Base-by-base conservation (phyloP, 2,797 vertebrate species). In the Ctenopoma kingsleyae region DNA sequence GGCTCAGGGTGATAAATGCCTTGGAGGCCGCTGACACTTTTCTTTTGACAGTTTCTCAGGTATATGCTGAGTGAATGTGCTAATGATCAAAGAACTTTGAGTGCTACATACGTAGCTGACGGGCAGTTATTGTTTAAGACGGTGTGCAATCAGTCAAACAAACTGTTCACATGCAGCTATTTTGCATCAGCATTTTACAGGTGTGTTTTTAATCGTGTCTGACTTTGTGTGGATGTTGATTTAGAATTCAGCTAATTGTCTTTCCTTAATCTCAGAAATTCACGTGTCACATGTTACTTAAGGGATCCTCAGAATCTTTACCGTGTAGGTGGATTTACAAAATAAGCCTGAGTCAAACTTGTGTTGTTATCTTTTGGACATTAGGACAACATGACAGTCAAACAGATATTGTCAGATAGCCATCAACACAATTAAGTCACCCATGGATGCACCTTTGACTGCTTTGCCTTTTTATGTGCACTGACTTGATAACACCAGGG, bases 31-130 rank as follows among this genome's bases (percentile, higher is more conserved):
- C 43, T 51, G 51, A 54, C 50, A 46, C 22, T 52, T 25, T 36
- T 12, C 67, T 36, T 32, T 19, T 63, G 55, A 76, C 56, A 48
- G 32, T 74, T 67, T 74, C 61, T 75, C 67, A 71, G 52, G 32
- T 3, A 11, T 25, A 11, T 16, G 8, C 52, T 16, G 59, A 59
- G 43, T 53, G 20, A 66, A n/a, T 67, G 36, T 54, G 61, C 61
- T 25, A 6, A 38, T 55, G 3, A 75, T 70, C 59, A 60, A 78
- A 68, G 50, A 66, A 8, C n/a, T 17, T 1, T 3, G 5, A 30
- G 52, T 11, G 35, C 16, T 17, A 67, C 43, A 4, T 22, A 27
- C 40, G 53, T 60, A 35, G 61, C 44, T 58, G 6, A 52, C 49
- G 44, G 51, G 20, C 10, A 46, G 55, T 59, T 63, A 20, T 56